Evolutionary conservation across 2,797 vertebrate species (phyloP).

Genomic region (Silurus aristotelis): DNA sequence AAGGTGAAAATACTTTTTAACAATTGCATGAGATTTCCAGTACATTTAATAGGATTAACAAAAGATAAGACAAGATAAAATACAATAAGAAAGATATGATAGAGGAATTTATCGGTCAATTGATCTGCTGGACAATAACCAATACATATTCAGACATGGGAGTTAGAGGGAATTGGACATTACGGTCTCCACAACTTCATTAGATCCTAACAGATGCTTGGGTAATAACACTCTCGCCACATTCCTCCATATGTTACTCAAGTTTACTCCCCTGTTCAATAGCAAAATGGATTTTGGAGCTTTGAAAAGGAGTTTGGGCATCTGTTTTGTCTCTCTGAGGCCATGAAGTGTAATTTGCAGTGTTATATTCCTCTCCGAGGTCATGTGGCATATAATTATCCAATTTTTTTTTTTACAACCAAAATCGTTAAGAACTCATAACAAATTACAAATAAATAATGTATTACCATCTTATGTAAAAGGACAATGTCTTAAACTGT

Average conservation of each 20-base stretch:
- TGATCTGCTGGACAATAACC: conserved; percentile 16
- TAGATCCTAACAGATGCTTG: conserved; percentile 33
- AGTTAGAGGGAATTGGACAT: conserved; percentile 12
- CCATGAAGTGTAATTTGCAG: conserved; percentile 54
- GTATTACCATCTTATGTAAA: not conserved
- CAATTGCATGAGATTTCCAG: not conserved
- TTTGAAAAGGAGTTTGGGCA: conserved; percentile 44
- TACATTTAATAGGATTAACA: not conserved
- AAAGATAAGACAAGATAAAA: not conserved
- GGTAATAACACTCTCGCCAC: conserved; percentile 42
- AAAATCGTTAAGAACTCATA: conserved; percentile 48
- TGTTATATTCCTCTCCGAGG: conserved; percentile 51
- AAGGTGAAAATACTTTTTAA: not conserved
- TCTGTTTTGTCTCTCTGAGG: conserved; percentile 39
- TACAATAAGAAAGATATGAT: not conserved
- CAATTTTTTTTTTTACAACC: conserved; percentile 36
- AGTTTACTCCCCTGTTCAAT: conserved; percentile 41
- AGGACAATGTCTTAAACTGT: not conserved
- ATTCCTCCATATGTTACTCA: conserved; percentile 21
- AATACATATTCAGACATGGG: conserved; percentile 1
- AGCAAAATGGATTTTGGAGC: conserved; percentile 45
- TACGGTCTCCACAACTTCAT: conserved; percentile 9
- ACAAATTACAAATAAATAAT: conserved; percentile 46
- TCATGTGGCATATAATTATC: conserved; percentile 55
- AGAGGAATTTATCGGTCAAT: not conserved